A percentile compares a stretch with the other conserved stretches of the same genome.
phyloP scores from a whole-genome alignment of 2,113 vertebrate species.

The Athene cunicularia region DNA sequence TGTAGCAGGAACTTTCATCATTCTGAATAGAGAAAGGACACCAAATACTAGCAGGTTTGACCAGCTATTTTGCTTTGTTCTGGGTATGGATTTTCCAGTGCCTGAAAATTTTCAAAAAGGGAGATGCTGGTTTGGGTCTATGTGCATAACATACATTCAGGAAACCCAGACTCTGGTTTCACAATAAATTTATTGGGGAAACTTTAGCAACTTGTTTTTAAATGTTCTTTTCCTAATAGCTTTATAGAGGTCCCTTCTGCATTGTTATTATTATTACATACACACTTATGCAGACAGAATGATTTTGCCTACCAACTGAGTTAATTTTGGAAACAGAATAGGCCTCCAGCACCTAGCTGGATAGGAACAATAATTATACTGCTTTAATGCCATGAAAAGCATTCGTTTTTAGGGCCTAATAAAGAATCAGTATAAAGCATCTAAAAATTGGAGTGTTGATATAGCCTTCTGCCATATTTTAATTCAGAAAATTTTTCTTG shows the following conservation, averaged over 20 bases:
- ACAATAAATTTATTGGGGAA: background rate
- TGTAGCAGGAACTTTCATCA: background rate
- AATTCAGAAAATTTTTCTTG: background rate
- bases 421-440: background rate
- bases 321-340: constrained; percentile 1
- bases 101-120: background rate
- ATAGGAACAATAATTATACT: background rate
- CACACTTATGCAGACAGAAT: background rate
- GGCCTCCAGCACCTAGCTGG: background rate
- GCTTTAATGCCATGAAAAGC: background rate
- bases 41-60: background rate
- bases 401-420: background rate
- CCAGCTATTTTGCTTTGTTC: background rate
- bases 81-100: background rate
- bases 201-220: background rate
- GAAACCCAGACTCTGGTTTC: background rate
- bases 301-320: background rate
- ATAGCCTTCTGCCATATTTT: background rate
- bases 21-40: background rate
- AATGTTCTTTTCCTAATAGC: background rate
- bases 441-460: background rate
- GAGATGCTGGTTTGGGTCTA: background rate
- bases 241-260: background rate
- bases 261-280: background rate
- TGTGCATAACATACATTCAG: background rate